Evolutionary conservation across 1,140 invertebrate species (phyloP), one percentile per base, ranked within the genome.

Genomic region (Eriocheir sinensis): DNA sequence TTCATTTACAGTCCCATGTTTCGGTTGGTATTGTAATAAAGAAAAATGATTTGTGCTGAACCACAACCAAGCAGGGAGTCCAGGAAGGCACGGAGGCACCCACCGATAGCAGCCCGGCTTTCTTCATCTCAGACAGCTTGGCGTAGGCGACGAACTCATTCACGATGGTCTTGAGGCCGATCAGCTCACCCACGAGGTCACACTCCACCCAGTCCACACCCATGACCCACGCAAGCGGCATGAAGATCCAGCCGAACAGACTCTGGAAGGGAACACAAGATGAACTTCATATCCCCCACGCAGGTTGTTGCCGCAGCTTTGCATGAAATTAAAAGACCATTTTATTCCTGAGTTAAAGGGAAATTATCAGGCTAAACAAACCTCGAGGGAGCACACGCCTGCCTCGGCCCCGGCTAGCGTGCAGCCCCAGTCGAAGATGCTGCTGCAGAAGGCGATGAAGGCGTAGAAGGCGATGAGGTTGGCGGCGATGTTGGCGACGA

Each of bases 81-180:
- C n/a, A n/a, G n/a, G n/a, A 27, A n/a, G 60, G 21, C 12, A 72
- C 60, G 27, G 2, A 72, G n/a, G 48, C 41, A 53, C 97, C 97
- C 96, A 98, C 98, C 32, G 97, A 97, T 48, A 99, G 96, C 89
- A 97, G 93, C 0, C 97, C 96, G 0, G 96, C 96, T 30, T 96
- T 96, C 94, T 98, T 98, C 95, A 98, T 97, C 95, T 98, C 97
- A 2, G 98, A 98, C 95, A 99, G 97, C 93, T 98, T 97, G 96
- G 98, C 97, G 96, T 99, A 99, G 0, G 99, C 99, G 0, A 99
- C 98, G 96, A 99, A 99, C 96, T 99, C 99, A 96, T 99, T 99
- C 3, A 99, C 97, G 0, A 99, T 97, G 0, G 98, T 98, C 97
- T 99, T 99, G 0, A 99, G 96, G 0, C 98, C 99, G 89, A 99